Percentiles rank a stretch among this genome's conserved stretches.
Evolutionary conservation across 2,888 invertebrate genomes (phyloP).

Genomic region (Ochropleura plecta): DNA sequence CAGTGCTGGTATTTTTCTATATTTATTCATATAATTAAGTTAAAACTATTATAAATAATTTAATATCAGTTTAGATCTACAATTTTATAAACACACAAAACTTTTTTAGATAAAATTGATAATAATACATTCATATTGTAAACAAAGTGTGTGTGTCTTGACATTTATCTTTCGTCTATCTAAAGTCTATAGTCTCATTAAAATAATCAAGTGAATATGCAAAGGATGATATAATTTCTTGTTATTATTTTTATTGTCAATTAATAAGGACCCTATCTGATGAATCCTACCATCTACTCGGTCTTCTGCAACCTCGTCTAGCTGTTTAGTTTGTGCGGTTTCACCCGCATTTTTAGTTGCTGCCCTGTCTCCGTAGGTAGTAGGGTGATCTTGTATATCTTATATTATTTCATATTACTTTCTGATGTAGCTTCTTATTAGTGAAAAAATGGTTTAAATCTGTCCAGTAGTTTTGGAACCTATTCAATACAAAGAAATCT

Average conservation of each 20-base stretch:
- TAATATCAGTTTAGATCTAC: neutral
- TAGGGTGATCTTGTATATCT: no score
- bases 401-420: no score
- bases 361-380: no score
- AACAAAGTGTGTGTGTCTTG: neutral
- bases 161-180: neutral
- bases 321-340: neutral
- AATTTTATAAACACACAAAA: neutral
- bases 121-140: neutral
- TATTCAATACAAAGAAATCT: no score
- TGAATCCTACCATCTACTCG: neutral
- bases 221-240: neutral
- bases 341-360: no score
- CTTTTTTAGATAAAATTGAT: constrained; percentile 5
- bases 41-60: neutral
- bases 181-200: neutral
- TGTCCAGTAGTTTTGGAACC: no score
- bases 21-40: neutral
- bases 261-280: neutral
- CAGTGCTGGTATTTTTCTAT: neutral
- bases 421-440: no score
- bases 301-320: neutral
- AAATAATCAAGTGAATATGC: neutral
- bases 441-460: no score
- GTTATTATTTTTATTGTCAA: neutral